Evolutionary conservation across 2,797 vertebrate genomes (phyloP), one percentile per base, ranked within the genome.

Genomic region (Poeciliopsis gracilis): DNA sequence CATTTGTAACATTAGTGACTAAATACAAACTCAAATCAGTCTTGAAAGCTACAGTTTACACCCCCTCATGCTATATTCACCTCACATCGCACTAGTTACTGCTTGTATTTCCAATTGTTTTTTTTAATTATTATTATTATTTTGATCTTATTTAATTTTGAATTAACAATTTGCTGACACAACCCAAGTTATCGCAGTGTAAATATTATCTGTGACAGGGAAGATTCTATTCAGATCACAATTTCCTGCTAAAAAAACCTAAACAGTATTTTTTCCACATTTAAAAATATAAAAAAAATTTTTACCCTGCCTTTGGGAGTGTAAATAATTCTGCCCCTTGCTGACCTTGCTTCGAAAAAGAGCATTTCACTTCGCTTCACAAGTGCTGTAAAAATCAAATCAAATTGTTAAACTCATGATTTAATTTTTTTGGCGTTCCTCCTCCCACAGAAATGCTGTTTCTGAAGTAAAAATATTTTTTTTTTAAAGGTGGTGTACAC

Each of bases 1-100:
- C 36, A 81, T 10, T 79, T 79, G 72, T 86, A 28, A 86, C 76
- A 84, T 16, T 8, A 71, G n/a, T 86, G 84, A 92, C 55, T 82
- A 72, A 90, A 86, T 49, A 70, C 36, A 82, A 30, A 86, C 75
- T 87, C 63, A 91, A 77, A 91, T 83, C 81, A 83, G 77, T 88
- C 74, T 45, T 86, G 77, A 86, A 88, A 89, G 84, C 89, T 82
- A 47, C 77, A 87, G 43, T 38, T 74, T 61, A 77, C 84, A 81
- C 86, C 84, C 67, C 90, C 88, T 89, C 16, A 61, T 74, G 16
- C 5, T 59, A 78, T 46, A 67, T 53, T 85, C 12, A 2, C 67
- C 80, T 91, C 75, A 87, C 79, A 82, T 77, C 73, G 57, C 78
- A 20, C 66, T 73, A 70, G 80, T 45, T 63, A 36, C 72, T 83